Conservation (phyloP, 2,888 invertebrate genomes). For the Acronicta psi region DNA sequence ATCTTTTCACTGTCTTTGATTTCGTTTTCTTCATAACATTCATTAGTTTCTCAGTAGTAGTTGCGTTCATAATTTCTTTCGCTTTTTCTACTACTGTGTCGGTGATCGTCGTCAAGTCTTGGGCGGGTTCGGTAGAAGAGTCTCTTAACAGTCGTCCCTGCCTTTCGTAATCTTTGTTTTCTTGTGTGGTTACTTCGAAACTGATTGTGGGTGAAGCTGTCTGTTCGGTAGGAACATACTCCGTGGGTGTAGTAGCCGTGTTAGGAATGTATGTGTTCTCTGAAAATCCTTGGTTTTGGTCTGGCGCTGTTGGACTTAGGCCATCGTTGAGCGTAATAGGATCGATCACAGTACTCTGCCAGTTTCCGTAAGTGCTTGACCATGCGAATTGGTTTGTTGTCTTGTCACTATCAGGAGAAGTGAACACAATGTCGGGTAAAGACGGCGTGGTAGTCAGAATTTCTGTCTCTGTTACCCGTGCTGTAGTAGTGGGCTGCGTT, state of each 20-base stretch:
- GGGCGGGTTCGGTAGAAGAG: conserved; percentile 83
- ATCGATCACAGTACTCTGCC: conserved; percentile 92
- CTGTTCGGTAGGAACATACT: conserved; percentile 74
- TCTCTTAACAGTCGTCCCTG: conserved; percentile 76
- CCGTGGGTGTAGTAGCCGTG: conserved; percentile 69
- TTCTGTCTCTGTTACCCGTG: conserved; percentile 68
- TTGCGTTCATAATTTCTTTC: conserved; percentile 93
- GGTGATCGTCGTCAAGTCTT: conserved; percentile 91
- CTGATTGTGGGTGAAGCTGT: conserved; percentile 71
- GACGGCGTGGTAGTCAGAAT: conserved; percentile 70
- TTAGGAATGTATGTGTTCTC: conserved; percentile 71
- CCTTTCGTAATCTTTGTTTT: conserved; percentile 69
- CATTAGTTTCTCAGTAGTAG: conserved; percentile 92
- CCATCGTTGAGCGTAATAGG: conserved; percentile 93
- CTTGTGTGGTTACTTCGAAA: conserved; percentile 69
- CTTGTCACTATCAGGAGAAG: conserved; percentile 79
- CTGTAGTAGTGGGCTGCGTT: conserved; percentile 69
- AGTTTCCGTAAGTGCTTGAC: conserved; percentile 84
- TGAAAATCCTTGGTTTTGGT: conserved; percentile 65
- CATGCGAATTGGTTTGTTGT: conserved; percentile 84
- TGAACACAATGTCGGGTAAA: conserved; percentile 70
- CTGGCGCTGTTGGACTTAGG: conserved; percentile 79
- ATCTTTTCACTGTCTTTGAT: conserved; percentile 92
- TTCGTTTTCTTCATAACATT: conserved; percentile 95
- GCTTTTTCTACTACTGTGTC: conserved; percentile 91